Conservation (phyloP, 35 echinoderm and acorn worm genomes). For the Diadema setosum region DNA sequence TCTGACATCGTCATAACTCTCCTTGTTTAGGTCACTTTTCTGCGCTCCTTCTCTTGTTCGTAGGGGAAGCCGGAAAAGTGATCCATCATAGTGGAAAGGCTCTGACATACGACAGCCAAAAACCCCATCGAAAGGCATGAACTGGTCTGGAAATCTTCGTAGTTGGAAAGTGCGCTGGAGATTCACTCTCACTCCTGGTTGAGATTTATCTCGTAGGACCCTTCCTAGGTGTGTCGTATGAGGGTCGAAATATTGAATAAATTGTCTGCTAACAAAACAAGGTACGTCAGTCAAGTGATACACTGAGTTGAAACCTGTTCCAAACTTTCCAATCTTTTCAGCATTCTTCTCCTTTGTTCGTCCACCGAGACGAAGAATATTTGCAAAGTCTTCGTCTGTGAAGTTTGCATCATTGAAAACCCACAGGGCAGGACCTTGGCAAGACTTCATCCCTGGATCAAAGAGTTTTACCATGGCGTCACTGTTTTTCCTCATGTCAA, state of each 20-base stretch:
- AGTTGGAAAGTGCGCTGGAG: background rate
- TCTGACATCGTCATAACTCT: slow-evolving; percentile 20
- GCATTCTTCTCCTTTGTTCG: slow-evolving; percentile 58
- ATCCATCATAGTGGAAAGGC: slow-evolving; percentile 18
- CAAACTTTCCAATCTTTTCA: slow-evolving; percentile 90
- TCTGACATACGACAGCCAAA: slow-evolving; percentile 54
- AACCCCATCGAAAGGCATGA: slow-evolving; percentile 34
- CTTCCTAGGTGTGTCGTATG: slow-evolving; percentile 48
- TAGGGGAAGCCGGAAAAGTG: slow-evolving; percentile 79
- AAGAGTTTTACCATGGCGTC: slow-evolving; percentile 24
- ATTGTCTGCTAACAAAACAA: slow-evolving; percentile 62
- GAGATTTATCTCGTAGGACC: background rate
- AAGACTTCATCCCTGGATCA: slow-evolving; percentile 53
- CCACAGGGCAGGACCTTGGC: slow-evolving; percentile 91
- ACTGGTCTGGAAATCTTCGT: background rate
- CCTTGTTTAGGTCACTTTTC: slow-evolving; percentile 11
- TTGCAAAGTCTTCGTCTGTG: slow-evolving; percentile 57
- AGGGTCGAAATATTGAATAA: slow-evolving; percentile 70
- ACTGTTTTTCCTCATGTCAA: slow-evolving; percentile 65
- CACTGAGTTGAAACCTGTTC: slow-evolving; percentile 92
- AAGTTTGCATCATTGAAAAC: slow-evolving; percentile 83
- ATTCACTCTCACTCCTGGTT: slow-evolving; percentile 30
- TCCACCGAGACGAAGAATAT: slow-evolving; percentile 68
- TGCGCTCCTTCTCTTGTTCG: slow-evolving; percentile 30
- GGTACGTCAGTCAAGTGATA: slow-evolving; percentile 94